Evolutionary conservation across 2,888 invertebrate genomes (phyloP).

Genomic region (Andrena chrysosceles): DNA sequence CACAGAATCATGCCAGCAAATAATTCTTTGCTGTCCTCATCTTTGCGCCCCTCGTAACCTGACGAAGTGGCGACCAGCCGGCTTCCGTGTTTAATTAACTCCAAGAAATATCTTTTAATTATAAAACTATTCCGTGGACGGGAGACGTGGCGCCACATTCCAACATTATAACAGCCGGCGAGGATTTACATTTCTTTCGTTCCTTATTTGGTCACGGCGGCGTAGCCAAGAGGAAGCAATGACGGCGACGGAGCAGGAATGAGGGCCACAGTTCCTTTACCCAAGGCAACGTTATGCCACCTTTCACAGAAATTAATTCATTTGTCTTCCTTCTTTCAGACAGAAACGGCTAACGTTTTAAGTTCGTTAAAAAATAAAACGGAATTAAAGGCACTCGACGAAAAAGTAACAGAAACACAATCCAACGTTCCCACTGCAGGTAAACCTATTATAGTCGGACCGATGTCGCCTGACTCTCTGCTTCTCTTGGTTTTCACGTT

Average conservation of each 20-base stretch:
- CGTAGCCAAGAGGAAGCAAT: background rate
- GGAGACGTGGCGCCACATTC: conserved; percentile 59
- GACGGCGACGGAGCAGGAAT: background rate
- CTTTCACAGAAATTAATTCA: conserved; percentile 30
- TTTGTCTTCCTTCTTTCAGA: conserved; percentile 14
- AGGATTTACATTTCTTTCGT: conserved; percentile 61
- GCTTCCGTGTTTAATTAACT: conserved; percentile 80
- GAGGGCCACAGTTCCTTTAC: conserved; percentile 9
- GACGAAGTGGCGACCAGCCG: conserved; percentile 39
- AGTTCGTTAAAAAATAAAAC: conserved; percentile 13
- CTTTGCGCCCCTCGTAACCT: conserved; percentile 42
- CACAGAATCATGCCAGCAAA: conserved; percentile 79
- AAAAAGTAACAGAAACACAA: conserved; percentile 13
- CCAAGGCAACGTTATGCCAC: conserved; percentile 10
- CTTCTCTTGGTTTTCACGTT: background rate
- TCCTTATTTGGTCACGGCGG: conserved; percentile 1
- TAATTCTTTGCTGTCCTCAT: conserved; percentile 73
- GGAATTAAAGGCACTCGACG: conserved; percentile 4
- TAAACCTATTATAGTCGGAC: conserved; percentile 41
- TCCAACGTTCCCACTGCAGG: background rate
- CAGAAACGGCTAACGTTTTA: conserved; percentile 2
- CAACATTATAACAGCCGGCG: conserved; percentile 68
- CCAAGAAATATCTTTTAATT: conserved; percentile 79
- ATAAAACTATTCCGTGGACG: conserved; percentile 73
- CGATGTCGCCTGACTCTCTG: background rate